A percentile compares a stretch with the other conserved stretches of the same genome.
Conservation (phyloP, 2,797 vertebrate species). For the Vipera ursinii region DNA sequence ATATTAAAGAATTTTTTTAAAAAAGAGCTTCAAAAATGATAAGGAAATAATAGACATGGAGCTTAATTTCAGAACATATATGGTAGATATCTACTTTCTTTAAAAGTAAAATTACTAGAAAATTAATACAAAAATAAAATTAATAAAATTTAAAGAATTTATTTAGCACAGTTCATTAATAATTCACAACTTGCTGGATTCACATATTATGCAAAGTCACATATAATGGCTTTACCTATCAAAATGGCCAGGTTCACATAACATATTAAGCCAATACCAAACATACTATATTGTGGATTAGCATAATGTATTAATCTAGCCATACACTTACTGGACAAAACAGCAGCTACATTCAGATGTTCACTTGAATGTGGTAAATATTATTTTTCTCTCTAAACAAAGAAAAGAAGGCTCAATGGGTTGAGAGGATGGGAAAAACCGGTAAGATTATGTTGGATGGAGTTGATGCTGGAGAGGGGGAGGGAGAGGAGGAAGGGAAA, state of each 20-base stretch:
- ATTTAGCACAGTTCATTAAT: not conserved
- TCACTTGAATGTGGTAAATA: not conserved
- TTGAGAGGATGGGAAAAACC: not conserved
- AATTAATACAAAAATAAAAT: not conserved
- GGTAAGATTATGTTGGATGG: not conserved
- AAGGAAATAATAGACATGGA: conserved; percentile 3
- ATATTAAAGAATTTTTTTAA: not conserved
- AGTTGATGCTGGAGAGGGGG: not conserved
- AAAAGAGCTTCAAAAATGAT: not conserved
- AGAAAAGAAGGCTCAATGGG: not conserved
- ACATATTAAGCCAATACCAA: not conserved
- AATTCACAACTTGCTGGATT: not conserved
- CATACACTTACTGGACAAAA: not conserved
- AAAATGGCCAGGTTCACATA: not conserved
- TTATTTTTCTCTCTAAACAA: not conserved
- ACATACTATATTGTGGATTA: not conserved
- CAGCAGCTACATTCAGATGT: not conserved
- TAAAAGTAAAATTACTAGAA: not conserved
- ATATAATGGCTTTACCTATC: not conserved
- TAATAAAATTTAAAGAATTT: not conserved
- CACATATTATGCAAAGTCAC: not conserved
- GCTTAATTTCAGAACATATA: not conserved
- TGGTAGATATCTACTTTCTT: not conserved
- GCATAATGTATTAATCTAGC: not conserved
- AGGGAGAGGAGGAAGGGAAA: not conserved